Base-by-base conservation (phyloP, 2,888 invertebrate species). In the Falcaria lacertinaria region DNA sequence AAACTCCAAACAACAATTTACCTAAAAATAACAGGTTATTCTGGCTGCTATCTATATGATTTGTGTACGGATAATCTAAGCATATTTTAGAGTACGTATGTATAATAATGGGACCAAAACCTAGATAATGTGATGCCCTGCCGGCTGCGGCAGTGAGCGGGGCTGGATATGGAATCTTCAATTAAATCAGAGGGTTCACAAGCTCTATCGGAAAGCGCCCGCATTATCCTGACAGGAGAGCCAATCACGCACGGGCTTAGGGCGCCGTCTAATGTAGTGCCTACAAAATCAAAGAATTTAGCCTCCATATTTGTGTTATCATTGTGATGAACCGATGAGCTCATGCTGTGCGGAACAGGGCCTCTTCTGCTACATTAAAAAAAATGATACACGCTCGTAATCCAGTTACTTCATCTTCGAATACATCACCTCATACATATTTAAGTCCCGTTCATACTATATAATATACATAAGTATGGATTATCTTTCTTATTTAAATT, bases 101-200 rank as follows among this genome's bases (percentile, higher is more conserved):
- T n/a, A 60, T 68, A 57, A 60, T 50, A 64, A 68, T 60, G 57
- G 57, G 52, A 48, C 45, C 55, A 54, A 57, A 54, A 53, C 50
- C 50, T 52, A 55, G 59, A 74, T 69, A 77, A 74, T 69, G 61
- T 63, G 49, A 53, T 57, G 63, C 57, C 65, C 64, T 68, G 65
- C 54, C 48, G 52, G 54, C 56, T 60, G 58, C 52, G 50, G 42
- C 42, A 39, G 34, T 39, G 42, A 48, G 47, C 50, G 60, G 59
- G 69, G 67, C 65, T 67, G 57, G 48, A 61, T 56, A 69, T 70
- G 75, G 78, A 75, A 76, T 79, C 74, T 80, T 82, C 84, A 83
- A 85, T 86, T 83, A 86, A 84, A 81, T 77, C 84, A 71, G 79
- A 72, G 78, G 77, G 83, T 78, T 76, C 80, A 79, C 78, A 80